Evolutionary conservation across 1,140 invertebrate species (phyloP), one percentile per base, ranked within the genome.

Genomic region (Nasonia vitripennis): DNA sequence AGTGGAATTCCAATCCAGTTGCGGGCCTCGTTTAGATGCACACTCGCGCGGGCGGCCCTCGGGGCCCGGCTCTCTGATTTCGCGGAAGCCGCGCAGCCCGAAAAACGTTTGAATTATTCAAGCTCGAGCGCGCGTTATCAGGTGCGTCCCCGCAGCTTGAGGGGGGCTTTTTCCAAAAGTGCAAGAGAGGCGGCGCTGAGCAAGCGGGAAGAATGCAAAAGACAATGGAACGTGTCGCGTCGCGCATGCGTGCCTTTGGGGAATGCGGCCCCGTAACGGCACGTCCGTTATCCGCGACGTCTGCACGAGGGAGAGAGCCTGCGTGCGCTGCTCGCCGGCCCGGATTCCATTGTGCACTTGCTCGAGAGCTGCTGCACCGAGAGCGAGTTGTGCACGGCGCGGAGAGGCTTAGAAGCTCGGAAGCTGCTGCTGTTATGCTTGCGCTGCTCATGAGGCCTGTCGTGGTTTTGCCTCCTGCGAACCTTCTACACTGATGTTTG

Each of bases 211-310:
- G 89, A 91, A 90, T 90, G 89, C 86, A 88, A 80, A 84, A 88
- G 87, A 90, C 87, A 89, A 83, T 90, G 90, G 90, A 92, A 91
- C 90, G 91, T 91, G 91, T 92, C 89, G 91, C 89, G 91, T 92
- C 88, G 91, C 91, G 91, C 92, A 92, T 92, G 92, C 92, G 91
- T 91, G 88, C 85, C 88, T 90, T 88, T 78, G 86, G 87, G 89
- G 92, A 92, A 92, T 92, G 91, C 90, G 91, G 90, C 88, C 91
- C 89, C 90, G 90, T 92, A 92, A 92, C 91, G 91, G 91, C 91
- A 92, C 91, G 92, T 92, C 91, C 91, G 91, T 92, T 92, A 92
- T 88, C 88, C 88, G 87, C 90, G 89, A 89, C 87, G 89, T 91
- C 90, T 90, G 90, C 88, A 31, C 45, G 86, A 79, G 83, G 41